Conservation (phyloP, 2,888 invertebrate genomes). For the Drosophila picticornis region DNA sequence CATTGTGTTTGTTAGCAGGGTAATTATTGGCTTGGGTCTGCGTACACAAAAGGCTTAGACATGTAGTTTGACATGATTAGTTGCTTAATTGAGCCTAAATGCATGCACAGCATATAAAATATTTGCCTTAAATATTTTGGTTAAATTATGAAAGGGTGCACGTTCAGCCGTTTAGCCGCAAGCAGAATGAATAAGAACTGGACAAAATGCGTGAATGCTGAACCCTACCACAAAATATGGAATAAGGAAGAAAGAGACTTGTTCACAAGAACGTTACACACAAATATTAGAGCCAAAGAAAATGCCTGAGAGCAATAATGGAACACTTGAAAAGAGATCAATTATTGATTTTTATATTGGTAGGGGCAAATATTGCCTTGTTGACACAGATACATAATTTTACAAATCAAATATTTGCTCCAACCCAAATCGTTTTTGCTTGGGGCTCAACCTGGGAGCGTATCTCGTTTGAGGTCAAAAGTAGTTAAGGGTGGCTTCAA, state of each 20-base stretch:
- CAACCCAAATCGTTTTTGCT: not conserved
- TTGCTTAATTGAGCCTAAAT: constrained; percentile 82
- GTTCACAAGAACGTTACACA: not conserved
- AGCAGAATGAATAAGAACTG: constrained; percentile 20
- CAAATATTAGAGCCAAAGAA: not conserved
- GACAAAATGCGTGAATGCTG: constrained; percentile 30
- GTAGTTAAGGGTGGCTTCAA: not conserved
- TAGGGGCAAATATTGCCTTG: not conserved
- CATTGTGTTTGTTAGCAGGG: constrained; percentile 38
- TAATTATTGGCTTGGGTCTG: constrained; percentile 50
- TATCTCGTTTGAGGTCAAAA: not conserved
- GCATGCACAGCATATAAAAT: constrained; percentile 73
- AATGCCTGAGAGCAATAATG: not conserved
- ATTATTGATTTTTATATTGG: constrained; percentile 2
- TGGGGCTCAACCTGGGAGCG: not conserved
- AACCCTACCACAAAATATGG: constrained; percentile 5
- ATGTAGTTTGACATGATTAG: constrained; percentile 76
- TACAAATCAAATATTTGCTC: not conserved
- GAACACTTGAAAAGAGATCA: not conserved
- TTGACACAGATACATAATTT: not conserved
- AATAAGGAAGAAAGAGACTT: not conserved
- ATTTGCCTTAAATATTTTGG: constrained; percentile 79
- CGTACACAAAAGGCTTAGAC: constrained; percentile 65
- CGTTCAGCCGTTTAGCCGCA: constrained; percentile 23
- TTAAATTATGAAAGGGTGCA: constrained; percentile 73